phyloP scores from a whole-genome alignment of 2,797 vertebrate species.

The Liparis tanakae region DNA sequence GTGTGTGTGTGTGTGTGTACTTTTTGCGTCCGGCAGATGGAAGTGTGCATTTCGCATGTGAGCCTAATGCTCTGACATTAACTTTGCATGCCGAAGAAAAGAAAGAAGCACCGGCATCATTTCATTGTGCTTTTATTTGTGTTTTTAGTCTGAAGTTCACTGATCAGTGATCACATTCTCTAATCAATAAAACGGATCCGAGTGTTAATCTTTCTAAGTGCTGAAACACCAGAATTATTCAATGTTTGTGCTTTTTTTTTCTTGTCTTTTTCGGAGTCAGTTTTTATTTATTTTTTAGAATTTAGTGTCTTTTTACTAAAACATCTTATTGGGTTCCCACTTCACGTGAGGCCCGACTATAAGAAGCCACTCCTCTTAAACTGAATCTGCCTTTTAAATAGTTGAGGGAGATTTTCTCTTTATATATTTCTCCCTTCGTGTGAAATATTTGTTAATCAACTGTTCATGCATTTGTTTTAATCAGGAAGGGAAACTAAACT shows the following conservation, averaged over 20 bases:
- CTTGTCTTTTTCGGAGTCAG: background rate
- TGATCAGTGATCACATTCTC: conserved; percentile 8
- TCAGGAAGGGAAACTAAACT: background rate
- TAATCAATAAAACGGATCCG: conserved; percentile 38
- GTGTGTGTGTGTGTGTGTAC: conserved; percentile 23
- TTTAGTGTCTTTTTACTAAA: conserved; percentile 3
- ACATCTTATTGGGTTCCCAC: background rate
- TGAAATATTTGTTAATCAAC: background rate
- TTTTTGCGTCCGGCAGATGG: conserved; percentile 27
- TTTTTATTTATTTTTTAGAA: background rate
- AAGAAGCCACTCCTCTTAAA: background rate
- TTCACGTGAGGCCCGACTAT: conserved; percentile 1
- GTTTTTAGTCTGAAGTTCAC: conserved; percentile 26
- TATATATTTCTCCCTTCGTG: background rate
- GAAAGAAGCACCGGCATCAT: background rate
- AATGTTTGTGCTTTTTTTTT: conserved; percentile 23
- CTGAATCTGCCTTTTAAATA: background rate
- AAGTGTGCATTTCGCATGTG: conserved; percentile 54
- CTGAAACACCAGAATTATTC: conserved; percentile 49
- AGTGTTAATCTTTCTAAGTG: conserved; percentile 44
- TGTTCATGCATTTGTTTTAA: background rate
- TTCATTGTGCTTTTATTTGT: background rate
- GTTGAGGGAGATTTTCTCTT: background rate
- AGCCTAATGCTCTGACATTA: conserved; percentile 13
- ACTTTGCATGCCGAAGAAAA: conserved; percentile 15